Conservation (phyloP, 2,888 invertebrate genomes). For the Tetragonisca angustula region DNA sequence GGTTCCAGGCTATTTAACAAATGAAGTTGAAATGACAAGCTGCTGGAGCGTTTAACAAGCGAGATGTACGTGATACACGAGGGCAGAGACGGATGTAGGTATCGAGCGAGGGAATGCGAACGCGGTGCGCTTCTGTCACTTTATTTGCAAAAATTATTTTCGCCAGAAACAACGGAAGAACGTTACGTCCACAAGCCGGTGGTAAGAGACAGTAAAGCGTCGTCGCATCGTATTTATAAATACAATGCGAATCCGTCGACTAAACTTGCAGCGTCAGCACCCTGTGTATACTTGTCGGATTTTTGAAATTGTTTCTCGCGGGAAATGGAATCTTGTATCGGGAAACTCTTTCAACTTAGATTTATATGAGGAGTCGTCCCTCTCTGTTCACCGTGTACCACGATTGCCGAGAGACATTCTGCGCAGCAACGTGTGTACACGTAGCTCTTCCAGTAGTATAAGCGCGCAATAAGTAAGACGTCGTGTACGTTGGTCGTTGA, state of each 20-base stretch:
- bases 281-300: neutral
- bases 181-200: neutral
- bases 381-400: too few relatives aligned
- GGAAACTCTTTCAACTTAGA: neutral
- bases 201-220: neutral
- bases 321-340: neutral
- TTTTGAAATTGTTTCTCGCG: neutral
- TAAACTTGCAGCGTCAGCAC: neutral
- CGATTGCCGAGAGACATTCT: too few relatives aligned
- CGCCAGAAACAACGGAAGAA: neutral
- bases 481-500: neutral
- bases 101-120: neutral
- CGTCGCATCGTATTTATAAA: neutral
- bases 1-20: neutral
- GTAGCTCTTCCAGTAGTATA: conserved; percentile 3
- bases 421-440: neutral
- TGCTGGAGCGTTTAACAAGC: neutral
- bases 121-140: neutral
- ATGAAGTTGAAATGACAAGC: neutral
- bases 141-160: neutral
- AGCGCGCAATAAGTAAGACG: neutral
- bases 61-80: neutral
- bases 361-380: neutral
- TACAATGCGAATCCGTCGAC: neutral
- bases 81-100: neutral